A percentile compares a stretch with the other conserved stretches of the same genome.
phyloP scores from a whole-genome alignment of 2,888 invertebrate genomes.

The Notodonta ziczac region DNA sequence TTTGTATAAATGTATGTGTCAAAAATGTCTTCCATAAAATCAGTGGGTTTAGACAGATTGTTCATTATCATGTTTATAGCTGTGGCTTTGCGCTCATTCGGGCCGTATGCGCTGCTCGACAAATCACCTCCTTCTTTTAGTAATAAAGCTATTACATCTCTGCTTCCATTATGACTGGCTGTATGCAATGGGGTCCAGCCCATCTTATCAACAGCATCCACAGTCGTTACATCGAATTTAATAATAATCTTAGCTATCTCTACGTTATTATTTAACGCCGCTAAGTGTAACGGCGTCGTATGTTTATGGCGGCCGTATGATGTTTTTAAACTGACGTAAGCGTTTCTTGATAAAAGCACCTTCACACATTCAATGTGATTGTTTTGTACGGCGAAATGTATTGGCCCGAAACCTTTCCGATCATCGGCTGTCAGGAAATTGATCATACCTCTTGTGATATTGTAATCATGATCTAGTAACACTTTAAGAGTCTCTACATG shows the following conservation, averaged over 20 bases:
- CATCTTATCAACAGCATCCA: conserved; percentile 24
- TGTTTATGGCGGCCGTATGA: conserved; percentile 37
- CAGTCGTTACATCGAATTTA: conserved; percentile 51
- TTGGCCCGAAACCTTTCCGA: conserved; percentile 25
- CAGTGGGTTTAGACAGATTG: conserved; percentile 69
- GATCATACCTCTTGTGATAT: conserved; percentile 47
- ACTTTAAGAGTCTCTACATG: conserved; percentile 73
- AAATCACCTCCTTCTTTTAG: conserved; percentile 62
- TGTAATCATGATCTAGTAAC: conserved; percentile 69
- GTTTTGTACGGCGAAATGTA: conserved; percentile 29
- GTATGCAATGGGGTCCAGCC: conserved; percentile 47
- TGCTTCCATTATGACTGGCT: conserved; percentile 72
- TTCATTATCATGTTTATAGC: conserved; percentile 70
- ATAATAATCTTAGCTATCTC: conserved; percentile 57
- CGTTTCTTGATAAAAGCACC: conserved; percentile 38
- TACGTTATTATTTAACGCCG: conserved; percentile 58
- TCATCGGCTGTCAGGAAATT: conserved; percentile 45
- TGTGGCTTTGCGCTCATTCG: conserved; percentile 40
- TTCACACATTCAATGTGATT: conserved; percentile 49
- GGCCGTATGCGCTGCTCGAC: conserved; percentile 14
- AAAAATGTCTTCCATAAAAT: conserved; percentile 72
- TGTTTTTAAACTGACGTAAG: conserved; percentile 31
- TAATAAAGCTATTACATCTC: conserved; percentile 71
- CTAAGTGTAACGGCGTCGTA: conserved; percentile 64
- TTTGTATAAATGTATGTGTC: conserved; percentile 70